Percentiles rank a stretch among this genome's conserved stretches.
phyloP scores from a whole-genome alignment of 2,888 invertebrate genomes.

The Patella depressa region DNA sequence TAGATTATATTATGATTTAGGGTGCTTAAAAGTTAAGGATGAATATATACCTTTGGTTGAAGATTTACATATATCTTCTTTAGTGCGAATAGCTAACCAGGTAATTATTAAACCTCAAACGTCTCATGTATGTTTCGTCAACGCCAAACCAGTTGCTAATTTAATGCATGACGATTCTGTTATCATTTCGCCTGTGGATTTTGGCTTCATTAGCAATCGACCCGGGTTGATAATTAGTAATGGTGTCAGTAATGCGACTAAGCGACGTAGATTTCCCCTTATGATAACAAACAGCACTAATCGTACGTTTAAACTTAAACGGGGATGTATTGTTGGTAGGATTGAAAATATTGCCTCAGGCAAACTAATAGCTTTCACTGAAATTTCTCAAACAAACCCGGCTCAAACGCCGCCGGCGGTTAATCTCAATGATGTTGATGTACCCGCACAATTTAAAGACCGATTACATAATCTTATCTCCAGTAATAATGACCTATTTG shows the following conservation, averaged over 20 bases:
- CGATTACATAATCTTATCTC: background rate
- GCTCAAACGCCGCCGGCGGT: background rate
- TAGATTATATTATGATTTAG: too few species aligned
- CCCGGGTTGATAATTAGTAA: background rate
- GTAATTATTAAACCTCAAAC: too few species aligned
- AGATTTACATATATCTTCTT: too few species aligned
- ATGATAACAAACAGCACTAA: background rate
- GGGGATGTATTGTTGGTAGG: constrained; percentile 4
- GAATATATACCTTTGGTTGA: too few species aligned
- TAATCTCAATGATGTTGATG: background rate
- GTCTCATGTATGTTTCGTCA: too few species aligned
- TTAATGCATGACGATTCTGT: too few species aligned
- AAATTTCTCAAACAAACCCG: background rate
- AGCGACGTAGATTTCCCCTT: background rate
- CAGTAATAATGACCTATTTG: background rate
- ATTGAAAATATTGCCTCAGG: background rate
- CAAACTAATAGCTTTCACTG: background rate
- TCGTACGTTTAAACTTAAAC: background rate
- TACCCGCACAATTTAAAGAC: background rate
- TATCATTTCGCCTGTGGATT: too few species aligned
- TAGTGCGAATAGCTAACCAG: too few species aligned
- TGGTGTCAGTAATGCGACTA: background rate
- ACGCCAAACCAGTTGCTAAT: too few species aligned
- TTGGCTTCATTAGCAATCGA: too few species aligned
- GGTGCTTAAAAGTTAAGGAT: too few species aligned